phyloP scores from a whole-genome alignment of 2,113 vertebrate genomes.

The Podilymbus podiceps region DNA sequence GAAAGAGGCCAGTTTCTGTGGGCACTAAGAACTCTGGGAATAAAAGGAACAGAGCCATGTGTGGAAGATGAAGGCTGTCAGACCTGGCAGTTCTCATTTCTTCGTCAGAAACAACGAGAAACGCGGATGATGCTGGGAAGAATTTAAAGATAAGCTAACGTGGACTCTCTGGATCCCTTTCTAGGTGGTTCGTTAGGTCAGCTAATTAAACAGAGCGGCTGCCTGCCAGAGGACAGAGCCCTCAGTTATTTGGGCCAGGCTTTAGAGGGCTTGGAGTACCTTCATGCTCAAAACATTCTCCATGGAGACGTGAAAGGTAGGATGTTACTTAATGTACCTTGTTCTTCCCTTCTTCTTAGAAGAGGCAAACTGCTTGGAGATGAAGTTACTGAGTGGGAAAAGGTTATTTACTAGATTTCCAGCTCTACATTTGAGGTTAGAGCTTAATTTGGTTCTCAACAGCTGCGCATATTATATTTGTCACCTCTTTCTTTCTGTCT shows the following conservation, averaged over 20 bases:
- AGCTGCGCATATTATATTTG: not conserved
- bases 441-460: not conserved
- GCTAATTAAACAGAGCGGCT: constrained; percentile 85
- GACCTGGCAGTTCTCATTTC: not conserved
- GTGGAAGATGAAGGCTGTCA: not conserved
- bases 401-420: not conserved
- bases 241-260: constrained; percentile 89
- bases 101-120: not conserved
- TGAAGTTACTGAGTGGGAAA: not conserved
- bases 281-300: constrained; percentile 81
- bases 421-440: not conserved
- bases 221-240: constrained; percentile 88
- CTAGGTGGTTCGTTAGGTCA: constrained; percentile 88
- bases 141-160: not conserved
- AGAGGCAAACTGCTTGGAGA: not conserved
- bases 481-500: not conserved
- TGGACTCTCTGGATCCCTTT: constrained; percentile 40
- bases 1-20: not conserved
- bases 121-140: not conserved
- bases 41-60: not conserved
- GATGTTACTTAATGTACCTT: not conserved
- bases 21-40: not conserved
- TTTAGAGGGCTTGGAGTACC: constrained; percentile 84
- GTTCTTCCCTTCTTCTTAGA: not conserved
- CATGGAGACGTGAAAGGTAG: constrained; percentile 96